Evolutionary conservation across 2,888 invertebrate genomes (phyloP).

Genomic region (Polia nebulosa): DNA sequence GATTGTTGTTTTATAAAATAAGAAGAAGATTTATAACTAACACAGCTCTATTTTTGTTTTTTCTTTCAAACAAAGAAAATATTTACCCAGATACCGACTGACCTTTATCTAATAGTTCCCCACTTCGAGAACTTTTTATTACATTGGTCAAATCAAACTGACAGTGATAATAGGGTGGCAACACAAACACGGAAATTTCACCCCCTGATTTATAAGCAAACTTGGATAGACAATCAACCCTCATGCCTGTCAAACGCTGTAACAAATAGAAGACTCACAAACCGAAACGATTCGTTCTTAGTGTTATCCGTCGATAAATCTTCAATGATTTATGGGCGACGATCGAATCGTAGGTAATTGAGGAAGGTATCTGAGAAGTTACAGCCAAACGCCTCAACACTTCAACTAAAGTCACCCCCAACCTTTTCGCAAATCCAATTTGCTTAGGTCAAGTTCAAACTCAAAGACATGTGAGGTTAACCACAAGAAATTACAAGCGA

Average conservation of each 20-base stretch:
- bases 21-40: too few relatives aligned
- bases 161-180: slow-evolving; percentile 19
- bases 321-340: slow-evolving; percentile 13
- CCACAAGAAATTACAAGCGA: slow-evolving; percentile 14
- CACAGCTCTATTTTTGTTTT: background rate
- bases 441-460: background rate
- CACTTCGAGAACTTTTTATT: slow-evolving; percentile 17
- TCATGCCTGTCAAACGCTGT: slow-evolving; percentile 15
- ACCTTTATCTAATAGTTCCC: slow-evolving; percentile 6
- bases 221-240: slow-evolving; percentile 39
- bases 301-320: slow-evolving; percentile 26
- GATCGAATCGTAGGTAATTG: background rate
- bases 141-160: slow-evolving; percentile 24
- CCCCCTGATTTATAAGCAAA: slow-evolving; percentile 47
- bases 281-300: slow-evolving; percentile 33
- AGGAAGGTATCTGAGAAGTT: background rate
- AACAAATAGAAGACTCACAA: slow-evolving; percentile 18
- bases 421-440: slow-evolving; percentile 18
- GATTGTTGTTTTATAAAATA: background rate
- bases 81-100: background rate
- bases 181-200: slow-evolving; percentile 36
- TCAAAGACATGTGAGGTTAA: slow-evolving; percentile 8
- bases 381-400: background rate
- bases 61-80: background rate
- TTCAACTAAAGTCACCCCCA: background rate